These are phyloP conservation scores for Trichomalopsis sarcophagae DNA, from an alignment of 1,140 invertebrate species.

Conservation along the genomic window DNA sequence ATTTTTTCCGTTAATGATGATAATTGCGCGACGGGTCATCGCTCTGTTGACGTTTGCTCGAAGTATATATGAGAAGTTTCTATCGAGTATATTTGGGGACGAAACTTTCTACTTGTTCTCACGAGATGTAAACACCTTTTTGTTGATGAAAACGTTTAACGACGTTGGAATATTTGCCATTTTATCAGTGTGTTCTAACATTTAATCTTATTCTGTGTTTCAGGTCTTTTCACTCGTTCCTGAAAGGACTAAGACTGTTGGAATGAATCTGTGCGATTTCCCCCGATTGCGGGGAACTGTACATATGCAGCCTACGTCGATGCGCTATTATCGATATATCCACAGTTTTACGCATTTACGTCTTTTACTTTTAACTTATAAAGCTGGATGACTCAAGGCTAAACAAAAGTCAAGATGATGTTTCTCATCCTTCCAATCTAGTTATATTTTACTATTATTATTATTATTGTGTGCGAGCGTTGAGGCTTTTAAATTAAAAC, in stretches of 20 bases:
- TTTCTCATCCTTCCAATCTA: slow-evolving; percentile 23
- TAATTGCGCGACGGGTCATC: neutral
- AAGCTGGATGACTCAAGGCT: neutral
- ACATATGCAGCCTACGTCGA: slow-evolving; percentile 12
- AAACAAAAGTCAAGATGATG: neutral
- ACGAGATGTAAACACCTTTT: neutral
- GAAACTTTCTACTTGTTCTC: neutral
- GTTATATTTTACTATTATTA: slow-evolving; percentile 7
- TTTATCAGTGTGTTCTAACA: neutral
- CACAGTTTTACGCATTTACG: slow-evolving; percentile 2
- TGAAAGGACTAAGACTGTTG: slow-evolving; percentile 36
- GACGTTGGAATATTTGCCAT: too few relatives aligned
- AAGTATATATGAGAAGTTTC: too few relatives aligned
- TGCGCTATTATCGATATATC: neutral
- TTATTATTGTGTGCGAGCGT: slow-evolving; percentile 16
- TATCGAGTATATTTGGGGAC: too few relatives aligned
- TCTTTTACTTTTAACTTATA: slow-evolving; percentile 11
- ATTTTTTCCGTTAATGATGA: neutral
- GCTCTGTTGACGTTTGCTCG: neutral
- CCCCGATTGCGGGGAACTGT: neutral
- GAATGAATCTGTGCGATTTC: slow-evolving; percentile 35
- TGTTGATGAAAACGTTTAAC: neutral
- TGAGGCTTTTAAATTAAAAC: slow-evolving; percentile 44
- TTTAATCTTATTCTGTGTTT: slow-evolving; percentile 12
- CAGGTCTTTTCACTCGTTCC: slow-evolving; percentile 34